Evolutionary conservation across 2,797 vertebrate species (phyloP).

Genomic region (Notamacropus eugenii): DNA sequence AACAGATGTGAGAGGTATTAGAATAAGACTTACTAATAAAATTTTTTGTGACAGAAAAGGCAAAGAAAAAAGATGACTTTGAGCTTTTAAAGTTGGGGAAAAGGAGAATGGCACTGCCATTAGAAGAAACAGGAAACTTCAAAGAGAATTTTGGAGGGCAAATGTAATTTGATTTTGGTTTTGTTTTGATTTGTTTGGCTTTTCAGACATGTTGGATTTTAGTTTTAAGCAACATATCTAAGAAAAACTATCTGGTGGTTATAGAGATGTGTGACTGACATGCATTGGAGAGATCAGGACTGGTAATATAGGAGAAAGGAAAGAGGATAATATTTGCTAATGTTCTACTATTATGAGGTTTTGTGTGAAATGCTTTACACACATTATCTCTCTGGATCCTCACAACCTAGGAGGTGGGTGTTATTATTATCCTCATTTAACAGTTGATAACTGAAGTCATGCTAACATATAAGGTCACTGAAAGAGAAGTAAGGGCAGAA

Average conservation of each 20-base stretch:
- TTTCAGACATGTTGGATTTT: neutral
- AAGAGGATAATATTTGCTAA: neutral
- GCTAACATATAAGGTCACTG: neutral
- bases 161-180: neutral
- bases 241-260: neutral
- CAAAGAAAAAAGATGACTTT: neutral
- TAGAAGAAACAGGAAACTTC: neutral
- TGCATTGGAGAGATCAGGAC: neutral
- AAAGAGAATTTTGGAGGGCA: neutral
- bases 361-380: neutral
- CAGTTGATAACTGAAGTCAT: neutral
- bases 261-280: neutral
- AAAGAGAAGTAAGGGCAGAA: neutral
- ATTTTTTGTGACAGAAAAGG: neutral
- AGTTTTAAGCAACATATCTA: neutral
- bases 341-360: neutral
- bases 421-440: neutral
- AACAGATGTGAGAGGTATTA: neutral
- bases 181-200: neutral
- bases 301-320: neutral
- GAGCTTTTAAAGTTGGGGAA: neutral
- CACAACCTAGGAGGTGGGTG: neutral
- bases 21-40: neutral
- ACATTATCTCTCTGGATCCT: neutral
- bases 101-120: neutral